Evolutionary conservation across 2,797 vertebrate genomes (phyloP), one percentile per base, ranked within the genome.

Genomic region (Amphiprion clarkii): DNA sequence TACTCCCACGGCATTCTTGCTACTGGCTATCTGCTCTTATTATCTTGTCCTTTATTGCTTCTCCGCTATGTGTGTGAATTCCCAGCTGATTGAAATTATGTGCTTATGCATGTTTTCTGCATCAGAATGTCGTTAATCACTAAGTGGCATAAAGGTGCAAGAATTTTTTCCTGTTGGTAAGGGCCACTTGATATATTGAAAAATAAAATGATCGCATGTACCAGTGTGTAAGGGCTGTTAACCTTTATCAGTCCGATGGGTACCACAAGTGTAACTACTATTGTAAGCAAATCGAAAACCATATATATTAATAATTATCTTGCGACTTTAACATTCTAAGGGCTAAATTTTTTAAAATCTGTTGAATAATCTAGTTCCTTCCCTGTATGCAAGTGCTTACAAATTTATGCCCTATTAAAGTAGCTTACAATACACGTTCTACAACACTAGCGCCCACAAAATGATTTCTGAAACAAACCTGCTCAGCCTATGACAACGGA

Each of bases 1-100:
- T 36, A 14, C 52, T 84, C 68, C 63, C 82, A 40, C 19, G 70
- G 27, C 1, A 1, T 71, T 31, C 23, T 27, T 33, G 59, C 54
- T 57, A 6, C 73, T 56, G 58, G 16, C 56, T 59, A 64, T 67
- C 46, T 63, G 46, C 39, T 23, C 49, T 74, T 54, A 83, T 87
- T 81, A 76, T 68, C 65, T 58, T 13, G 9, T n/a, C 67, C 64
- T 81, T 85, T 82, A 83, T 79, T 81, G 68, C 67, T 59, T 78
- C 61, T 57, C 49, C 23, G 19, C 63, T 46, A 55, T n/a, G 48
- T 48, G 46, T 44, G 48, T 44, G 17, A 46, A 74, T 70, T 79
- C 59, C 59, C 57, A 52, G 21, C 64, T 67, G 57, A 83, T 57
- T 68, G 33, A 42, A 70, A 61, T 48, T 36, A 67, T 61, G 44